phyloP scores from a whole-genome alignment of 1,140 invertebrate genomes.

The Caligus rogercresseyi region DNA sequence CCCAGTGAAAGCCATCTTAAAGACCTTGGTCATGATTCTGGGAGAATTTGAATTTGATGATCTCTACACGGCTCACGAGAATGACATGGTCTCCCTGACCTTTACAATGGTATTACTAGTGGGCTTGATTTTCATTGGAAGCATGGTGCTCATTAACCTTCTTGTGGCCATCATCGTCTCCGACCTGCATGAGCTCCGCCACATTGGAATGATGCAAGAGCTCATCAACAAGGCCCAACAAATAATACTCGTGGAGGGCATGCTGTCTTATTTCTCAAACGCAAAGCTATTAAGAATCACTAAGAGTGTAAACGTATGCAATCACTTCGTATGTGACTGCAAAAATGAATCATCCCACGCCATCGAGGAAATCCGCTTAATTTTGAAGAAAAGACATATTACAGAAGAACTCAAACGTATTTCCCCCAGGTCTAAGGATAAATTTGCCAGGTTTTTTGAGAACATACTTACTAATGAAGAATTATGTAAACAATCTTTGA shows the following conservation, averaged over 20 bases:
- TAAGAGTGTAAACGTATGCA: neutral
- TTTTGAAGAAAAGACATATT: neutral
- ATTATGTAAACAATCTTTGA: neutral
- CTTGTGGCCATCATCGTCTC: constrained; percentile 16
- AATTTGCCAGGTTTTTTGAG: neutral
- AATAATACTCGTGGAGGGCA: neutral
- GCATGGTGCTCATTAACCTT: constrained; percentile 15
- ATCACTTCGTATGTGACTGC: neutral
- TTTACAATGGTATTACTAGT: constrained; percentile 13
- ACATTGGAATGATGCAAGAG: neutral
- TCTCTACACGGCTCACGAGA: constrained; percentile 1
- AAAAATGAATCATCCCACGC: neutral
- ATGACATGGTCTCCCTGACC: neutral
- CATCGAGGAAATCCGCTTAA: neutral
- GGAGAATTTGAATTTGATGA: constrained; percentile 19
- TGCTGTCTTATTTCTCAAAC: neutral
- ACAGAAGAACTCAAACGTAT: neutral
- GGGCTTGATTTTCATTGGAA: constrained; percentile 7
- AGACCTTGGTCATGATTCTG: constrained; percentile 11
- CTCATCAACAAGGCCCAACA: constrained; percentile 16
- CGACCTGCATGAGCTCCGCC: neutral
- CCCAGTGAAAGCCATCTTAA: constrained; percentile 13
- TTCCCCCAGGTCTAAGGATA: neutral
- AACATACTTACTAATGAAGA: neutral
- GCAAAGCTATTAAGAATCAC: neutral